Conservation (phyloP, 2,113 vertebrate genomes). For the Collichthys lucidus region DNA sequence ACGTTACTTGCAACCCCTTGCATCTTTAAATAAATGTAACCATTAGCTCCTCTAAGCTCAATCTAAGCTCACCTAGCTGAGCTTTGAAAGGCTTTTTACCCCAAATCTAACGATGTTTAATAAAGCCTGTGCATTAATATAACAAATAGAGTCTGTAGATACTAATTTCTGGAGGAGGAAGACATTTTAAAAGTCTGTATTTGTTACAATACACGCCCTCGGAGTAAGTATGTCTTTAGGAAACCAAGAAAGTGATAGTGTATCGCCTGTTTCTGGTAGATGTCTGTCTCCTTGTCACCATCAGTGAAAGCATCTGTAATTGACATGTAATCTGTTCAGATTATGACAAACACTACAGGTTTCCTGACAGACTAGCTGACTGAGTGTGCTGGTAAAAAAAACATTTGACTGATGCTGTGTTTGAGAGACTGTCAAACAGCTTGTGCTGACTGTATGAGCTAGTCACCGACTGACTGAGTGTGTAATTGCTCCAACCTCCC, state of each 20-base stretch:
- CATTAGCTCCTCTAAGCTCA: background rate
- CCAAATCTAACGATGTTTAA: no score
- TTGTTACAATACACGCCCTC: no score
- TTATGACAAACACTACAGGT: background rate
- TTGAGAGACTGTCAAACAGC: slow-evolving; percentile 37
- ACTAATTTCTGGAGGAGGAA: background rate
- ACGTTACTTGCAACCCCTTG: no score
- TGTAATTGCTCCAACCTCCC: slow-evolving; percentile 69
- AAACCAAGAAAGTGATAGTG: background rate
- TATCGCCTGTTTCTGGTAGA: background rate
- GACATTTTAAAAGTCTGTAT: background rate
- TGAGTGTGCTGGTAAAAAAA: background rate
- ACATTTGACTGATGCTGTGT: background rate
- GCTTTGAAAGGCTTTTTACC: no score
- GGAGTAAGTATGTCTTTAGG: background rate
- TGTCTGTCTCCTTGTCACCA: background rate
- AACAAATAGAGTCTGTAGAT: no score
- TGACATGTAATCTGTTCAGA: slow-evolving; percentile 4
- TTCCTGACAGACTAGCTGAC: slow-evolving; percentile 2
- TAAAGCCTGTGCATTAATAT: no score
- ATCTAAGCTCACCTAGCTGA: background rate
- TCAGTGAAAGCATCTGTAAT: background rate
- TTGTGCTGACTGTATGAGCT: slow-evolving; percentile 33
- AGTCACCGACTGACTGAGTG: slow-evolving; percentile 62
- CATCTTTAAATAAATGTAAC: background rate